A percentile compares a stretch with the other conserved stretches of the same genome.
Evolutionary conservation across 2,888 invertebrate species (phyloP).

Genomic region (Escarpia spicata): DNA sequence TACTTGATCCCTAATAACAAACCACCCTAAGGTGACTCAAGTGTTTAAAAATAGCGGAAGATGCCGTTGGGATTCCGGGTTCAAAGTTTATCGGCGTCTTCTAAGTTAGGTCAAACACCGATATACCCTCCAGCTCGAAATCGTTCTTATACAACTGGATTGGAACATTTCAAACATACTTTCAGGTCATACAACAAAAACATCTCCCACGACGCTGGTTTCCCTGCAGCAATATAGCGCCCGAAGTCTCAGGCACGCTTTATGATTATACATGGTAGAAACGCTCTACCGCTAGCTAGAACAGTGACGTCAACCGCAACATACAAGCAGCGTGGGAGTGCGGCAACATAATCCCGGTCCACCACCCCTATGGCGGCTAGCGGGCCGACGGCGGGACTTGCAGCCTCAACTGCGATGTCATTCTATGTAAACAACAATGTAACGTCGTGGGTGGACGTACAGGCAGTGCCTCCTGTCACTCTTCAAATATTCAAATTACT

Average conservation of each 20-base stretch:
- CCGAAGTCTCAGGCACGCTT: not conserved
- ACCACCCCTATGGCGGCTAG: not conserved
- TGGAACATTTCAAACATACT: not conserved
- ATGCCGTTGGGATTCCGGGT: slow-evolving; percentile 5
- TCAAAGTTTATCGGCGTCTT: not conserved
- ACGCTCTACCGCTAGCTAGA: not conserved
- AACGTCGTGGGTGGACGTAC: not conserved
- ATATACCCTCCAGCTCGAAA: not conserved
- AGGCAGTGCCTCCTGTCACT: not conserved
- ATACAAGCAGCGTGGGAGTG: not conserved
- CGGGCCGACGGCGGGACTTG: not conserved
- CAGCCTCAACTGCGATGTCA: not conserved
- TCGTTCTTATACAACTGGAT: not conserved
- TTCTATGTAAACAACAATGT: not conserved
- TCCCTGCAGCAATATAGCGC: not conserved
- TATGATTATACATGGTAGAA: not conserved
- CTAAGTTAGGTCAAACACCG: not conserved
- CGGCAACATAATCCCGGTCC: not conserved
- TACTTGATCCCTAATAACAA: not conserved
- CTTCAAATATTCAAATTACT: not conserved
- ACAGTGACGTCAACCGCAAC: not conserved
- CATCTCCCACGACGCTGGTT: not conserved
- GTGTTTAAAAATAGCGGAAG: not conserved
- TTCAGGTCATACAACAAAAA: slow-evolving; percentile 5
- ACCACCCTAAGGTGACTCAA: not conserved